Conservation (phyloP, 1,140 invertebrate species). For the Propsilocerus akamusi region DNA sequence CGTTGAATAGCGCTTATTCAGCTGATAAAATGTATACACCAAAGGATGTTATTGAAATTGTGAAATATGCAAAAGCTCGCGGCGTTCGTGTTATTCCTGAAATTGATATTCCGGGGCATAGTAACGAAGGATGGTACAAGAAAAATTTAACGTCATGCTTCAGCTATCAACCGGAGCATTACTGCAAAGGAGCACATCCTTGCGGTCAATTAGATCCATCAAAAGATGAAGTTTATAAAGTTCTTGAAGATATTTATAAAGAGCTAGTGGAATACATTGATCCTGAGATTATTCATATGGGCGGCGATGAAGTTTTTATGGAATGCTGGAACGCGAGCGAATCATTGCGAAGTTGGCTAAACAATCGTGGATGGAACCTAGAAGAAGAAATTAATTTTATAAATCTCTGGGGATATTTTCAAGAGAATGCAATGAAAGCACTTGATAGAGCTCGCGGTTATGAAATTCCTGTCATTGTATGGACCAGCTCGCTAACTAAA, state of each 20-base stretch:
- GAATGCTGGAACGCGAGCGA: conserved; percentile 50
- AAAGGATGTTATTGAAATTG: conserved; percentile 37
- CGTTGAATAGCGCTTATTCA: conserved; percentile 45
- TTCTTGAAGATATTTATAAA: conserved; percentile 40
- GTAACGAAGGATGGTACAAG: conserved; percentile 62
- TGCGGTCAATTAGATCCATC: conserved; percentile 64
- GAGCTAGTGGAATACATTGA: conserved; percentile 41
- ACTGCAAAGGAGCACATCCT: conserved; percentile 28
- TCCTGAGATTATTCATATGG: conserved; percentile 64
- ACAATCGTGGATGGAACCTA: conserved; percentile 30
- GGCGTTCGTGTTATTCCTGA: conserved; percentile 57
- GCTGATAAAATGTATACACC: conserved; percentile 39
- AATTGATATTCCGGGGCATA: conserved; percentile 66
- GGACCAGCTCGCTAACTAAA: conserved; percentile 35
- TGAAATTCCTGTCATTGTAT: conserved; percentile 27
- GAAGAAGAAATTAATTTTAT: conserved; percentile 35
- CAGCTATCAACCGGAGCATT: conserved; percentile 23
- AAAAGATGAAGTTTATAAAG: conserved; percentile 44
- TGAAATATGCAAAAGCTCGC: conserved; percentile 40
- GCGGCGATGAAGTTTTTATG: conserved; percentile 56
- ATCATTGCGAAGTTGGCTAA: conserved; percentile 44
- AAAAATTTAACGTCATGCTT: conserved; percentile 35
- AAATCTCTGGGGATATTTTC: conserved; percentile 51
- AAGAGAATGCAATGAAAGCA: conserved; percentile 35
- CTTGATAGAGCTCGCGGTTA: conserved; percentile 27